A percentile compares a stretch with the other conserved stretches of the same genome.
Evolutionary conservation across 2,113 vertebrate genomes (phyloP).

Genomic region (Toxostoma redivivum): DNA sequence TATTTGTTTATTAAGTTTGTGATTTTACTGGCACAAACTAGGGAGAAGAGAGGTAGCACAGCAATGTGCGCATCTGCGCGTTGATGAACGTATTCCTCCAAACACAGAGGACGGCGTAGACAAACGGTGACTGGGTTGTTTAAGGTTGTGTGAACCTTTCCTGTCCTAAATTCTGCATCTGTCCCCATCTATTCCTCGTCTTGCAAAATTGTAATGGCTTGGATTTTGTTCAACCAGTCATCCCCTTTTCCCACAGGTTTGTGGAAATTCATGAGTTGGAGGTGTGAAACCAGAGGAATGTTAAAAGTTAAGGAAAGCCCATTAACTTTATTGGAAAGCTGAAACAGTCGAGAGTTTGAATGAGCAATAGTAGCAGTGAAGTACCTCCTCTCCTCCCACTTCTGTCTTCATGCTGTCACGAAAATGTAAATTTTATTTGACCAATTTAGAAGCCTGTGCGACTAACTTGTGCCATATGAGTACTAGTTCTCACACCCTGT

Average conservation of each 20-base stretch:
- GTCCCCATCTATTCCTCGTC: background rate
- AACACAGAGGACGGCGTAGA: fast-evolving
- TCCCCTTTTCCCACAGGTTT: background rate
- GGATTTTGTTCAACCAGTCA: background rate
- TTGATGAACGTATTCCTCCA: fast-evolving
- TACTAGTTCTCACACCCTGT: background rate
- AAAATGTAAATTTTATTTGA: background rate
- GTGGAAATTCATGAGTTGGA: background rate
- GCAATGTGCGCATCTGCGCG: fast-evolving
- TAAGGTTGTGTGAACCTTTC: background rate
- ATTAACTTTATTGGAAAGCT: background rate
- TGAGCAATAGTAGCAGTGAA: background rate
- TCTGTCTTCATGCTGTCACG: background rate
- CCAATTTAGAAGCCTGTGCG: background rate
- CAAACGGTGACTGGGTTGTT: background rate
- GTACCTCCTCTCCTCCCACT: background rate
- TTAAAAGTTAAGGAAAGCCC: background rate
- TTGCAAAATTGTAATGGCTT: background rate
- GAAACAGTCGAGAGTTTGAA: background rate
- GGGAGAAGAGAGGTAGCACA: background rate
- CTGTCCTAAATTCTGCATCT: background rate
- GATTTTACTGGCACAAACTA: background rate
- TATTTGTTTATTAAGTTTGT: too few species aligned
- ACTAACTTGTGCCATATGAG: background rate
- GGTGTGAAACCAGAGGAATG: background rate